Evolutionary conservation across 2,797 vertebrate species (phyloP).

Genomic region (Coccyzus lansbergi): DNA sequence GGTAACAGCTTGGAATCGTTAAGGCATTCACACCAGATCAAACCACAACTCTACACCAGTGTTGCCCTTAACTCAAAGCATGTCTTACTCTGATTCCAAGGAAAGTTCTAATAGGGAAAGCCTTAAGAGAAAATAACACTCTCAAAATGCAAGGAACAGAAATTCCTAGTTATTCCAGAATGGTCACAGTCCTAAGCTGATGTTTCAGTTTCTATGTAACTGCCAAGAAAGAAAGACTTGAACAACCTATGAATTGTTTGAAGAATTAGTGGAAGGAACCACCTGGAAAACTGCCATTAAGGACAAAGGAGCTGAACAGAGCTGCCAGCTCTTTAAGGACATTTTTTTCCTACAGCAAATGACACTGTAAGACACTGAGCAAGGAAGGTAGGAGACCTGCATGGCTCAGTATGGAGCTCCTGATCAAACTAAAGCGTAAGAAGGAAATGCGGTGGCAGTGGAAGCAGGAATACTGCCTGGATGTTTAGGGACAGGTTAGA

Average conservation of each 20-base stretch:
- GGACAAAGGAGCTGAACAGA: background rate
- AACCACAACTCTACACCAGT: background rate
- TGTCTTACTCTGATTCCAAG: background rate
- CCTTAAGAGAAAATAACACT: background rate
- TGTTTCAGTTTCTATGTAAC: background rate
- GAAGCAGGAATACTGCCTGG: background rate
- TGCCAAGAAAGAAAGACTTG: background rate
- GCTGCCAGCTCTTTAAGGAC: background rate
- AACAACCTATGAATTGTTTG: background rate
- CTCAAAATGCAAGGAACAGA: background rate
- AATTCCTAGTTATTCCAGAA: background rate
- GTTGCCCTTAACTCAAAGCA: background rate
- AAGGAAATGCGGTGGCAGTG: background rate
- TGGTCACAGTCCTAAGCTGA: background rate
- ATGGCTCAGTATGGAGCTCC: background rate
- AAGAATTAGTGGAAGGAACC: background rate
- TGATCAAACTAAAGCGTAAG: background rate
- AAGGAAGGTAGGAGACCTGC: background rate
- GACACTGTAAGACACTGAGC: background rate
- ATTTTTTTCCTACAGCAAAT: background rate
- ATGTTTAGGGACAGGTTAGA: background rate
- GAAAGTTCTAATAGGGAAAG: background rate
- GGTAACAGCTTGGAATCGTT: background rate
- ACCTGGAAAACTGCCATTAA: background rate
- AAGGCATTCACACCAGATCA: background rate